Evolutionary conservation across 2,797 vertebrate species (phyloP).

Genomic region (Dermochelys coriacea): DNA sequence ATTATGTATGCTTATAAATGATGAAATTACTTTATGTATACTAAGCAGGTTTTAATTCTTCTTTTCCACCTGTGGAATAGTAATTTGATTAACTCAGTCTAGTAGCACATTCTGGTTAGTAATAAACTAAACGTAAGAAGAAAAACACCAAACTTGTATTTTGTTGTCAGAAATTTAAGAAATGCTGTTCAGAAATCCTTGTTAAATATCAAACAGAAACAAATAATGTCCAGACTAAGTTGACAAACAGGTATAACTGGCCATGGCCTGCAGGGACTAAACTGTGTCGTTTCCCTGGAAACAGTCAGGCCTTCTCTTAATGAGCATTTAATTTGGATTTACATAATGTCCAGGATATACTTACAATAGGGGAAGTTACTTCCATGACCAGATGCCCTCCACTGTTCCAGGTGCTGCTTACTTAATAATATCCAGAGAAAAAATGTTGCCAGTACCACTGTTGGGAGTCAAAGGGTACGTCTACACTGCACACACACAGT

Average conservation of each 20-base stretch:
- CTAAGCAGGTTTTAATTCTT: background rate
- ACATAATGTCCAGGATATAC: background rate
- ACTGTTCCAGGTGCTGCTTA: background rate
- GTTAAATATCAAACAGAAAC: constrained; percentile 24
- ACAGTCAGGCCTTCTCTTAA: background rate
- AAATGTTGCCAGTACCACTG: accelerated
- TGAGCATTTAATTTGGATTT: background rate
- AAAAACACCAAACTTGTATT: background rate
- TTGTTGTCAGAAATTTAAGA: background rate
- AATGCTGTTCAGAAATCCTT: background rate
- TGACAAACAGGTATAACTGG: constrained; percentile 41
- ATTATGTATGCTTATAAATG: background rate
- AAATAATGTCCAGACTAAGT: constrained; percentile 16
- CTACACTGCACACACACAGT: background rate
- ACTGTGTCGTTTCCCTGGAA: background rate
- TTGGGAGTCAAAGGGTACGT: accelerated
- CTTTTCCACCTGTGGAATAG: background rate
- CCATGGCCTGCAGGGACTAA: background rate
- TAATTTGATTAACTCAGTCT: accelerated
- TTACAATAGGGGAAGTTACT: background rate
- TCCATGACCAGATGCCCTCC: background rate
- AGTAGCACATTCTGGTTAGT: background rate
- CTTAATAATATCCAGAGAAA: background rate
- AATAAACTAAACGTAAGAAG: background rate
- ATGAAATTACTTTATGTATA: background rate